Evolutionary conservation across 2,888 invertebrate species (phyloP), one percentile per base, ranked within the genome.

Genomic region (Disparrhopalites patrizii): DNA sequence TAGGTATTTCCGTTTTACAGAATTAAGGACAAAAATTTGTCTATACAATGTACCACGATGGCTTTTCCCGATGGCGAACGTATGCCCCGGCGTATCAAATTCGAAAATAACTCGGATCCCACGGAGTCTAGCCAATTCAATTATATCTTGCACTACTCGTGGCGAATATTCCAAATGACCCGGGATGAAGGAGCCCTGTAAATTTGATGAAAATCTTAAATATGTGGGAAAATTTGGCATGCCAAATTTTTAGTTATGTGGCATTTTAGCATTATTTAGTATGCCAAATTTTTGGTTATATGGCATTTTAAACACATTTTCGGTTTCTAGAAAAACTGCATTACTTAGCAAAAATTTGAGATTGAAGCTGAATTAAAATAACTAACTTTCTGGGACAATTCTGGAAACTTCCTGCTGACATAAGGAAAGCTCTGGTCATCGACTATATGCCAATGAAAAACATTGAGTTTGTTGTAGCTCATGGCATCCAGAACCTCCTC

Each of bases 381-480:
- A 36, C 36, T 7, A 36, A 36, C 43, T 20, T 43, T 43, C 20
- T 66, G 36, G 3, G 72, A 68, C 57, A 95, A 81, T 69, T 89
- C 84, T 0, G 95, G 94, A 78, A 86, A 95, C 43, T 78, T 82
- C 50, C 79, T 80, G 77, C 93, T 94, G 73, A 87, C 84, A 77
- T 90, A 96, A 0, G 96, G 94, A 78, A 96, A 97, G 71, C 93
- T 91, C 76, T 91, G 90, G 78, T 94, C 93, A 78, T 97, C 96
- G 0, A 90, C 90, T 55, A 96, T 89, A 78, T 96, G 96, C 95
- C 96, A 97, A 79, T 96, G 95, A 68, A 96, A 86, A 0, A 94
- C 91, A 78, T 96, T 96, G 77, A 94, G 80, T 80, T 97, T 96
- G 78, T 93, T 94, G 78, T 89, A 90, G 0, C 88, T 83, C 92